Evolutionary conservation across 2,888 invertebrate species (phyloP), one percentile per base, ranked within the genome.

Genomic region (Agrochola macilenta): DNA sequence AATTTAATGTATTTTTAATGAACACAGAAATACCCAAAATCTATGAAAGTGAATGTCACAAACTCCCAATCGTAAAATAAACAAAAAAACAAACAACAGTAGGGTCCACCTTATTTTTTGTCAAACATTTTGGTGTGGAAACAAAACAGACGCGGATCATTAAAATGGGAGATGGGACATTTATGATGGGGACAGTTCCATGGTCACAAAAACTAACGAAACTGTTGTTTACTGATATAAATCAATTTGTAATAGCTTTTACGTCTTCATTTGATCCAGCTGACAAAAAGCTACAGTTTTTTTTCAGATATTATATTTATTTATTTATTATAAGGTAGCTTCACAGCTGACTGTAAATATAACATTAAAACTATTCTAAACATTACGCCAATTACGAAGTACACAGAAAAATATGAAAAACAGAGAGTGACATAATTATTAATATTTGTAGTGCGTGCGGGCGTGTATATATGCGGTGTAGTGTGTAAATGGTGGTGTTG

Each of bases 191-290:
- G 78, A 60, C 63, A 74, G 49, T 78, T 86, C 79, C 71, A 61
- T 78, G 74, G 61, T 76, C 73, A 84, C 80, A 82, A 85, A 86
- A 87, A 82, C 73, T 68, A 73, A 78, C 68, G 69, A 72, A 79
- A 74, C 73, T 80, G 39, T 64, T 90, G 86, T 90, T 90, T 89
- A 89, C 86, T 85, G 73, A 74, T 81, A 87, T 90, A 87, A 87
- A 85, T 88, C 87, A 85, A 74, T 69, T 69, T 20, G n/a, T 52
- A 65, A 76, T 69, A 57, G 74, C 58, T 66, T 81, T 79, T 72
- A 60, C 66, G 75, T 69, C 76, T 78, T 69, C 43, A 82, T 82
- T 82, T 70, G 69, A 66, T 78, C 35, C 69, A 60, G 57, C 30
- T 69, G 23, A 52, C 68, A 60, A 57, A 14, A 52, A 52, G 20